Evolutionary conservation across 2,888 invertebrate genomes (phyloP).

Genomic region (Oligia strigilis): DNA sequence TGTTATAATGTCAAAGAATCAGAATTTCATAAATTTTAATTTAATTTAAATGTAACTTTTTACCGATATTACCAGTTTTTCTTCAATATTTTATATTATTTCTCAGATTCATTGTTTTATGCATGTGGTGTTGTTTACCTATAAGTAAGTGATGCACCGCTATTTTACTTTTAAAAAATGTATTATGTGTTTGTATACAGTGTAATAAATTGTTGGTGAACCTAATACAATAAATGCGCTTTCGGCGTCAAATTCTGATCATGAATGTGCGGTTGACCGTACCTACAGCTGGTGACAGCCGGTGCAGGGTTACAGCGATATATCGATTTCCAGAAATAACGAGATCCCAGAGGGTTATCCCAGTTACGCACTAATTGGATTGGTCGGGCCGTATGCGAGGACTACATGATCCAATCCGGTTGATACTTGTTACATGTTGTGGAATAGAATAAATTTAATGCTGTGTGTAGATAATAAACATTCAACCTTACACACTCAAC

Average conservation of each 20-base stretch:
- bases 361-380: conserved; percentile 47
- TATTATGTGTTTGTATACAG: no score
- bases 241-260: not conserved
- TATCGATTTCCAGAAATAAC: conserved; percentile 48
- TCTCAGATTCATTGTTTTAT: no score
- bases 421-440: conserved; percentile 18
- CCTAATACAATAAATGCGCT: not conserved
- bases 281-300: not conserved
- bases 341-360: conserved; percentile 42
- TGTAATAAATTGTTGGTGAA: no score
- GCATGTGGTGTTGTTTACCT: no score
- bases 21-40: no score
- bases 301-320: conserved; percentile 25
- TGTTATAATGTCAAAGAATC: no score
- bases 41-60: no score
- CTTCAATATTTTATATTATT: no score
- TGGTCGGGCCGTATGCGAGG: conserved; percentile 4
- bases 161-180: no score
- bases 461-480: not conserved
- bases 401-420: conserved; percentile 27
- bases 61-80: no score
- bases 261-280: not conserved
- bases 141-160: no score
- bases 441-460: conserved; percentile 31
- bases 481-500: not conserved